Conservation (phyloP, 2,113 vertebrate species). For the Rhinoptilus africanus region DNA sequence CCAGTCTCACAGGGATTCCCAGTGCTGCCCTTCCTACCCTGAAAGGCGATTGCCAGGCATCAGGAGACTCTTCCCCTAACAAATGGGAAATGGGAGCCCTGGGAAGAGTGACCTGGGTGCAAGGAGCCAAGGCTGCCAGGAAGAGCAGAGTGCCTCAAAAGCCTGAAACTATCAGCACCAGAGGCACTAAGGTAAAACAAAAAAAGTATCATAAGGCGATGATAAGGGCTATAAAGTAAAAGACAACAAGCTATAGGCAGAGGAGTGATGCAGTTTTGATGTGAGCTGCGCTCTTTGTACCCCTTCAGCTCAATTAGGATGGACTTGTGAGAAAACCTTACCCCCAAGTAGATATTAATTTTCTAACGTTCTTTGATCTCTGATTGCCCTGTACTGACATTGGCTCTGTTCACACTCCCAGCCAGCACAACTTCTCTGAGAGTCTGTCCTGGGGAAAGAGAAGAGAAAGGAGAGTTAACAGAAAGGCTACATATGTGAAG, state of each 20-base stretch:
- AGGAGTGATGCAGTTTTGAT: neutral
- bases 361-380: neutral
- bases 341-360: neutral
- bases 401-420: neutral
- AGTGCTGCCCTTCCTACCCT: neutral
- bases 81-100: neutral
- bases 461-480: neutral
- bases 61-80: neutral
- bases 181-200: neutral
- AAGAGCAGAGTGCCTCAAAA: neutral
- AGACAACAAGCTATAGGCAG: neutral
- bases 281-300: neutral
- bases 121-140: neutral
- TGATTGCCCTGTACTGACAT: neutral
- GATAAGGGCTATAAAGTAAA: neutral
- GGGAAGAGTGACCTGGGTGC: fast-evolving
- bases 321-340: neutral
- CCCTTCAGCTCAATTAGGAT: neutral
- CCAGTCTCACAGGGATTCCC: neutral
- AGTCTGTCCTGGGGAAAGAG: neutral
- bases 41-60: neutral
- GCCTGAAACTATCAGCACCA: neutral
- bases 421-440: neutral
- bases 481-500: neutral
- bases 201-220: neutral